Evolutionary conservation across 2,797 vertebrate genomes (phyloP), one percentile per base, ranked within the genome.

Genomic region (Sebastes hubbsi): DNA sequence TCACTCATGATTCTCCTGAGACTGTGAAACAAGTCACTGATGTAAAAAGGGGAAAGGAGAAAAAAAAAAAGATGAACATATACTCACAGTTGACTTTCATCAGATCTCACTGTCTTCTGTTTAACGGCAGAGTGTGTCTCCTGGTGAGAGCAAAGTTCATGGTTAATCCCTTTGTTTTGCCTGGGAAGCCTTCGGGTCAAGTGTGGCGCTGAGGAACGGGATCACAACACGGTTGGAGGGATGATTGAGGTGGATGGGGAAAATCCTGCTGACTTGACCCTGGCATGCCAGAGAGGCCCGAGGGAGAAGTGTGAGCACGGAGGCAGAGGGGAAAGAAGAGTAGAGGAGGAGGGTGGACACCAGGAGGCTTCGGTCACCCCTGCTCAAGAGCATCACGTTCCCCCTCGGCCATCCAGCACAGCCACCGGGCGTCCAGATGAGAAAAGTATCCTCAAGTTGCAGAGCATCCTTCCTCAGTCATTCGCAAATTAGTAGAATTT

Each of bases 81-180:
- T 92, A 95, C 93, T 92, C 79, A 94, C 94, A 68, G 71, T 34
- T 80, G 65, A 86, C 84, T 88, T 84, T 86, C 76, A 74, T 82
- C 64, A 63, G 72, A 55, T 81, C 63, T 83, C 80, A 74, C 77
- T 9, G 77, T 55, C 60, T 58, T 68, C 58, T 67, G 68, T 79
- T 64, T 66, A 25, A 83, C 29, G 30, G 22, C 6, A 80, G 52
- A 29, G n/a, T 27, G 71, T 78, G 70, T 89, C 80, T 87, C 88
- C 83, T 49, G 75, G 55, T 46, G 66, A 77, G 80, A 87, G 82
- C 72, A 89, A 82, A 93, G 88, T 92, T 94, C 87, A 93, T 85
- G 9, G 72, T 89, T 94, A 93, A 94, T 95, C 91, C 94, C 72
- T 91, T 90, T 92, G 91, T 91, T 91, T 92, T 89, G 75, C 87